These are phyloP conservation scores for Wasmannia auropunctata DNA, from an alignment of 1,140 invertebrate genomes.

Conservation along the genomic window DNA sequence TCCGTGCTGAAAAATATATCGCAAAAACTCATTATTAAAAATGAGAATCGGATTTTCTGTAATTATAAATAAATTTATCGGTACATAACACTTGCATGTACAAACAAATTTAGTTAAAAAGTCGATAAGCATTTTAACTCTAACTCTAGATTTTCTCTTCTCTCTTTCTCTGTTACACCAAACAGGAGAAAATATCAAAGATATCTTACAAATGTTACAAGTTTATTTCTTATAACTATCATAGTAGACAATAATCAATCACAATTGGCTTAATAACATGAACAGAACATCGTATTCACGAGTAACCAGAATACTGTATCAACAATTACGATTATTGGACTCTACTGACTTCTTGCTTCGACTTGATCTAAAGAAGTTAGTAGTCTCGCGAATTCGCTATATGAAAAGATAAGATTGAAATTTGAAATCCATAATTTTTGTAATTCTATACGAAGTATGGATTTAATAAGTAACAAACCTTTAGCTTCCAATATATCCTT, in stretches of 20 bases:
- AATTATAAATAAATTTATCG: conserved; percentile 1
- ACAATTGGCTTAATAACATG: conserved; percentile 63
- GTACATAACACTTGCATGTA: not conserved
- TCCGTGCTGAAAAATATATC: not conserved
- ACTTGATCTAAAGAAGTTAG: not conserved
- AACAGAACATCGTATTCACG: conserved; percentile 20
- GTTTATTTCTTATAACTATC: conserved; percentile 75
- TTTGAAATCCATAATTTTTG: not conserved
- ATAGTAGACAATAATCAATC: conserved; percentile 76
- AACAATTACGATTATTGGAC: conserved; percentile 9
- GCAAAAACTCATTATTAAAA: conserved; percentile 34
- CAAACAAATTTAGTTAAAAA: not conserved
- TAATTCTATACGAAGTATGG: not conserved
- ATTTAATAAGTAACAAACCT: conserved; percentile 32
- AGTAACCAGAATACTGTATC: conserved; percentile 55
- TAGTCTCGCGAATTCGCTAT: not conserved
- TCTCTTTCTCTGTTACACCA: not conserved
- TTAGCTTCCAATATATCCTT: conserved; percentile 30
- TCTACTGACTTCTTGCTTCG: not conserved
- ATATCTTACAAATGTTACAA: conserved; percentile 70
- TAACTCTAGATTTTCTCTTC: not conserved
- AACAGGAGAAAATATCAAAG: conserved; percentile 1
- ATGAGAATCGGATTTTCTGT: not conserved
- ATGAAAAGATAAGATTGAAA: not conserved
- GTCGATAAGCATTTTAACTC: not conserved